Percentiles rank a stretch among this genome's conserved stretches.
Conservation (phyloP, 2,113 vertebrate genomes). For the Notarius quadriscutis region DNA sequence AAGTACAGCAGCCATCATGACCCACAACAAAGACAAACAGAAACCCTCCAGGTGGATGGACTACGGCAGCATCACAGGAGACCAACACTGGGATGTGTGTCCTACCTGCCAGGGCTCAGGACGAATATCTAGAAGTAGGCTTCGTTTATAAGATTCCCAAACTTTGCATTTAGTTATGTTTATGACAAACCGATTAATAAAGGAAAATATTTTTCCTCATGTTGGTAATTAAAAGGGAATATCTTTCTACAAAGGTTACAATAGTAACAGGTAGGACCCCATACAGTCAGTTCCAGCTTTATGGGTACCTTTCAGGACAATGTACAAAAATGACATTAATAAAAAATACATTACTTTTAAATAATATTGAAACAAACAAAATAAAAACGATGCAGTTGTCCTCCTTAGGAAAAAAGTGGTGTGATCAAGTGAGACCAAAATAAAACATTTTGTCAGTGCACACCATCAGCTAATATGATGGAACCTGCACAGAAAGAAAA, state of each 20-base stretch:
- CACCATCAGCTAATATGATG: background rate
- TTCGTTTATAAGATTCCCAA: background rate
- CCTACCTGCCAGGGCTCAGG: constrained; percentile 84
- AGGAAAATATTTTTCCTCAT: background rate
- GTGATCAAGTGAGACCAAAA: background rate
- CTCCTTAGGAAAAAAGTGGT: background rate
- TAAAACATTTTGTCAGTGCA: background rate
- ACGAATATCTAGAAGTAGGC: constrained; percentile 76
- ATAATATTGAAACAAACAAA: background rate
- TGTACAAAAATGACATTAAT: background rate
- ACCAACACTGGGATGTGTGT: constrained; percentile 59
- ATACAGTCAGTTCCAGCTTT: background rate
- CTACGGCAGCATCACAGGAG: constrained; percentile 59
- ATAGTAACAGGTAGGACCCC: background rate
- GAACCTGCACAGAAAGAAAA: background rate
- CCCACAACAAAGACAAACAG: constrained; percentile 17
- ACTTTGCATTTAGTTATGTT: background rate
- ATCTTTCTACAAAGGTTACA: background rate
- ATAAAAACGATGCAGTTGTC: background rate
- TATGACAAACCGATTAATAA: background rate
- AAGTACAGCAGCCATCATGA: constrained; percentile 48
- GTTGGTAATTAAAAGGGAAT: background rate
- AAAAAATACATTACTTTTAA: background rate
- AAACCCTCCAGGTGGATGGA: constrained; percentile 46
- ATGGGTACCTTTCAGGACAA: background rate